Base-by-base conservation (phyloP, 1,140 invertebrate species). In the Mylabris phalerata region DNA sequence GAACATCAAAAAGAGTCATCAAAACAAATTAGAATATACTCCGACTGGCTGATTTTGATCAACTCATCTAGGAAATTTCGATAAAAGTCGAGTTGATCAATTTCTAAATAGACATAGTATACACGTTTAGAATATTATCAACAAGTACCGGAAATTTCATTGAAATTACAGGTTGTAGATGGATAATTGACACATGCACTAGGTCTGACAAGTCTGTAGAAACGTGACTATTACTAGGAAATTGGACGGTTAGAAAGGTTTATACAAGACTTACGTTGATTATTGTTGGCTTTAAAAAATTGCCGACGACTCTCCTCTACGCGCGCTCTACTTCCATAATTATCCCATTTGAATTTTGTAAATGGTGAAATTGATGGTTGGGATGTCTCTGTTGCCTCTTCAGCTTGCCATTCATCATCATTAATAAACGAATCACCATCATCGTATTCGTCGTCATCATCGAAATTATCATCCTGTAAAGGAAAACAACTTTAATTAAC, bases 331-430 rank as follows among this genome's bases (percentile, higher is more conserved):
- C 65, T 71, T 2, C 70, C 70, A 19, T 65, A 68, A 32, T 66
- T 61, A 7, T 59, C 45, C 68, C 68, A 70, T 57, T 71, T 71
- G 42, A 62, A 67, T 44, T 66, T 64, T 10, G 64, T 63, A 32
- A 70, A 54, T n/a, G 60, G 57, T 9, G 67, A 68, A 10, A 64
- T 44, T 48, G 51, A 47, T 41, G 24, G 55, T 48, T n/a, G 32
- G 59, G 57, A 50, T 32, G 46, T 50, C 48, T 60, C 56, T 3
- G 62, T 60, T 9, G 67, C 52, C 57, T 69, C 67, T 61, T 69
- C 67, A 7, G 66, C 64, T 62, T 69, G 67, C 47, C 67, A 60
- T 38, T 60, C 32, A 32, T 32, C 32, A 3, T 57, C 48, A 27
- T 46, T 38, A 10, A 50, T 46, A 11, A 57, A 50, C 19, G 43